Evolutionary conservation across 30 jellyfish, hydroid and myxozoan genomes (phyloP).

Genomic region (Mastigias papua): DNA sequence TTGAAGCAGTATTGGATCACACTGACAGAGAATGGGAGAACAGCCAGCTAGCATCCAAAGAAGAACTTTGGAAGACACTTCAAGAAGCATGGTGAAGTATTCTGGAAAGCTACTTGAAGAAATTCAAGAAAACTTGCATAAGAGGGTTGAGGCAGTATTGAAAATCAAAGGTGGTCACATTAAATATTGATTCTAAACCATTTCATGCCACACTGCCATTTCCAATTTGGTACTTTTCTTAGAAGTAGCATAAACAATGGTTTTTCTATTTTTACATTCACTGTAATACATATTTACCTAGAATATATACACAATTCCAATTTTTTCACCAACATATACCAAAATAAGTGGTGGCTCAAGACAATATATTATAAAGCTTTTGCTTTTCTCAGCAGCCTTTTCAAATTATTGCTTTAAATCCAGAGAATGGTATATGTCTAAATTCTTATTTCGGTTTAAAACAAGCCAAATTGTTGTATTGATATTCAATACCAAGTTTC

Average conservation of each 20-base stretch:
- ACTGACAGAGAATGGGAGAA: neutral
- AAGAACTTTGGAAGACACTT: neutral
- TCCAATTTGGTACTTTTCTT: neutral
- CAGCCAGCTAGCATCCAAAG: neutral
- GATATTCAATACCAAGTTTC: no score
- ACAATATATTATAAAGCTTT: no score
- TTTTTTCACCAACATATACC: neutral
- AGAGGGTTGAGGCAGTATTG: neutral
- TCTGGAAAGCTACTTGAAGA: neutral
- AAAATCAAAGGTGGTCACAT: neutral
- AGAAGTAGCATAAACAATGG: no score
- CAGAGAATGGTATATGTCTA: no score
- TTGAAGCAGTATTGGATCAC: neutral
- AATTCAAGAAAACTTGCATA: neutral
- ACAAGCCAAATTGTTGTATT: no score
- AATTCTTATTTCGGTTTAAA: no score
- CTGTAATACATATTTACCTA: neutral
- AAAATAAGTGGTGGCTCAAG: neutral
- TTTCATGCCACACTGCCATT: neutral
- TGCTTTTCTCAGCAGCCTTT: no score
- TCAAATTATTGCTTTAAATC: no score
- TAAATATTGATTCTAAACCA: neutral
- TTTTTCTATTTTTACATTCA: neutral
- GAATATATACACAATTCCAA: neutral
- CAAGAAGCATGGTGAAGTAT: neutral